Conservation (phyloP, 1,140 invertebrate genomes). For the Antheraea mylitta region DNA sequence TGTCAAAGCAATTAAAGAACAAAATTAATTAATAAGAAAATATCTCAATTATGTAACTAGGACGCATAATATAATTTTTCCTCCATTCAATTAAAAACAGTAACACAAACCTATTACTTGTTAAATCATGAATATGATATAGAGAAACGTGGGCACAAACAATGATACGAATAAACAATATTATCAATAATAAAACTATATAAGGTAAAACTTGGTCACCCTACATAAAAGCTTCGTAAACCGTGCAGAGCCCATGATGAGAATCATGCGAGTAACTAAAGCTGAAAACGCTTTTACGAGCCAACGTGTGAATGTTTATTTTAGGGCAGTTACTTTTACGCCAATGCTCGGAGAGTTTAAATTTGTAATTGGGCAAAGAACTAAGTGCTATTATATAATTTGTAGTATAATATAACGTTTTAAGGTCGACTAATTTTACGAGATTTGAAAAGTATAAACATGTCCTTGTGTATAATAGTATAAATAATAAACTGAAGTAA, state of each 20-base stretch:
- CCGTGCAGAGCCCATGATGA: slow-evolving; percentile 7
- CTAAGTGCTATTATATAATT: neutral
- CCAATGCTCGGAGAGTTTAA: slow-evolving; percentile 25
- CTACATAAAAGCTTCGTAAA: neutral
- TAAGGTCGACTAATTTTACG: neutral
- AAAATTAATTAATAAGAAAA: too few relatives aligned
- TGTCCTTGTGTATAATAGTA: too few relatives aligned
- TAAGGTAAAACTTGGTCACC: neutral
- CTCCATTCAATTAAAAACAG: too few relatives aligned
- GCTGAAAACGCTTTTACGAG: slow-evolving; percentile 26
- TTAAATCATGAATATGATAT: too few relatives aligned
- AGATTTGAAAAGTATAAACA: too few relatives aligned
- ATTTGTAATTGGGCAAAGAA: slow-evolving; percentile 12
- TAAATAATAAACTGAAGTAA: too few relatives aligned
- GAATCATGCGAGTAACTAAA: slow-evolving; percentile 17
- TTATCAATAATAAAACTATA: neutral
- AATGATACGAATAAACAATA: too few relatives aligned
- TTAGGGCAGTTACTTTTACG: slow-evolving; percentile 24
- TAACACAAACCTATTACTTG: too few relatives aligned
- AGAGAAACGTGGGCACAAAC: too few relatives aligned
- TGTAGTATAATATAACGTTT: neutral
- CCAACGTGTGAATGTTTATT: slow-evolving; percentile 24
- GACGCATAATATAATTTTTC: too few relatives aligned
- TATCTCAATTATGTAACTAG: too few relatives aligned
- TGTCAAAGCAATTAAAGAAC: too few relatives aligned